Percentiles rank a stretch among this genome's conserved stretches.
phyloP scores from a whole-genome alignment of 2,888 invertebrate genomes.

The Andrena bucephala region DNA sequence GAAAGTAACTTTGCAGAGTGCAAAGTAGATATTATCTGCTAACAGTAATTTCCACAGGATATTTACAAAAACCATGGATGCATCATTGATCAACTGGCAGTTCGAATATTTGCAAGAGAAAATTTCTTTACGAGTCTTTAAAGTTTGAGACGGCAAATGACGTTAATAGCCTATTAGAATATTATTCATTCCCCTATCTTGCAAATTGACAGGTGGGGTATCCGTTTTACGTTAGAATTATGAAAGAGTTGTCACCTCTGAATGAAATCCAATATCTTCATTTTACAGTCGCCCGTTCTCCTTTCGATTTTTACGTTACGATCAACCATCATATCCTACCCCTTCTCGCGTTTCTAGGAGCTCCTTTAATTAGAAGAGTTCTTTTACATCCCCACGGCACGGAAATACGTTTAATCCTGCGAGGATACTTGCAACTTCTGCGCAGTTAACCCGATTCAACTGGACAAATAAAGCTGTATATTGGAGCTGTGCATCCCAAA shows the following conservation, averaged over 20 bases:
- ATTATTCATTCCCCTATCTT: not conserved
- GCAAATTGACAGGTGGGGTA: not conserved
- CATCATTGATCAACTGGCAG: no score
- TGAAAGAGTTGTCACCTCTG: not conserved
- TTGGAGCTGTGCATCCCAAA: not conserved
- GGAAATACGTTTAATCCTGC: constrained; percentile 43
- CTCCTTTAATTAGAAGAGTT: constrained; percentile 56
- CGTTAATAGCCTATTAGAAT: not conserved
- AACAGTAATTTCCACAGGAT: not conserved
- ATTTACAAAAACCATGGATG: not conserved
- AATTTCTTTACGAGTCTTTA: not conserved
- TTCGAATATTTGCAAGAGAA: not conserved
- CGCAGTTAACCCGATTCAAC: constrained; percentile 49
- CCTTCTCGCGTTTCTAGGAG: constrained; percentile 13
- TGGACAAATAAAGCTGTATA: constrained; percentile 33
- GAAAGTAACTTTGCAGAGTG: not conserved
- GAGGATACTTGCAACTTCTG: constrained; percentile 42
- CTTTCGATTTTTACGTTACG: constrained; percentile 11
- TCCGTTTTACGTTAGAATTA: not conserved
- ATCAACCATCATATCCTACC: not conserved
- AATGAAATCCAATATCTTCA: constrained; percentile 6
- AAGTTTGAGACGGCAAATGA: not conserved
- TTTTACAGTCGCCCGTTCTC: not conserved
- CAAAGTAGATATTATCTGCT: not conserved
- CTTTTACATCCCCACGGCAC: constrained; percentile 41